Base-by-base conservation (phyloP, 2,113 vertebrate genomes). In the Ceyx melanurus region DNA sequence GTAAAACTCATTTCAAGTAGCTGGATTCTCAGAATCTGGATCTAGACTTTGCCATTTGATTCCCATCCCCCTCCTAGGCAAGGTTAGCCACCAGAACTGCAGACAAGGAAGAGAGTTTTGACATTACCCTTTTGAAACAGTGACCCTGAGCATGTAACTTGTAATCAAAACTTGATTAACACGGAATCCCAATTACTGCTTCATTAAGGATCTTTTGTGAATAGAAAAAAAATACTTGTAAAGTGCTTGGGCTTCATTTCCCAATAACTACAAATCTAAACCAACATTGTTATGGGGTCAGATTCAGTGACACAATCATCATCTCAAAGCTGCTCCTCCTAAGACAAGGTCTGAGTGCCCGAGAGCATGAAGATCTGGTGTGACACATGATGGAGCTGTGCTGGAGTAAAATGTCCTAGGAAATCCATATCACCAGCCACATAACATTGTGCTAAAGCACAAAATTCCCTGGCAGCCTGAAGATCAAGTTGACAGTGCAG, bases 131-230 rank as follows among this genome's bases (percentile, higher is more conserved):
- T 94, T 95, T 62, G 53, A 86, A 93, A 89, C 0, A 0, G 45
- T 86, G 73, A 93, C 90, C 80, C 88, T 65, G 62, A 93, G 42
- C 77, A 65, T 92, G 92, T 92, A 90, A 67, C 57, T 72, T 48
- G 60, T 45, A 95, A 94, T 92, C 68, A 96, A 84, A 91, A 71
- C 26, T 81, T 72, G 70, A 94, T 94, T 96, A 94, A 94, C 88
- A 75, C 9, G 81, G 86, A 93, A 95, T 94, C 84, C 48, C 80
- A 94, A 90, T 88, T 92, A 77, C 53, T 37, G 11, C 45, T 90
- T 96, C 83, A 92, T 93, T 93, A 78, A 81, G 88, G 74, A 78
- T 57, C 65, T 86, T 93, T 81, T 20, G 71, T 78, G 91, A 83
- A 92, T 68, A n/a, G 72, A 61, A 40, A 86, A 95, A 37, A 95